Conservation (phyloP, 2,113 vertebrate genomes). For the Ardeotis arabs region DNA sequence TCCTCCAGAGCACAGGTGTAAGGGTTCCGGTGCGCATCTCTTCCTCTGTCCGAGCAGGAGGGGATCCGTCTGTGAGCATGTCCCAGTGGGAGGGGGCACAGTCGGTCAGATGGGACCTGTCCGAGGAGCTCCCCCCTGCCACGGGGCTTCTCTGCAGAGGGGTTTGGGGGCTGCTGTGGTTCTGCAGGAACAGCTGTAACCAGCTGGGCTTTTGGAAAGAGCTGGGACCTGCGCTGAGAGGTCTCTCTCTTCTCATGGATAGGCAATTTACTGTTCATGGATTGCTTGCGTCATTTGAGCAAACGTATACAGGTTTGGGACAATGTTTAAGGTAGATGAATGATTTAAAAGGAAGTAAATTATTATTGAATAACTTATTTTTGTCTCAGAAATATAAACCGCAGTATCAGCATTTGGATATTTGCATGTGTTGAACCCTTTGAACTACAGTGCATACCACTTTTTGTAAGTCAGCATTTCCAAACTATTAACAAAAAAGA, state of each 20-base stretch:
- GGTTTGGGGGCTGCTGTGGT: neutral
- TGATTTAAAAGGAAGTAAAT: neutral
- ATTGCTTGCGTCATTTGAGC: neutral
- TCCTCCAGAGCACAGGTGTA: accelerated
- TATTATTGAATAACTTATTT: neutral
- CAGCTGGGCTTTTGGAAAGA: neutral
- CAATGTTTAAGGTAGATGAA: neutral
- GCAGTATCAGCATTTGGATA: accelerated
- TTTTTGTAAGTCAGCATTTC: neutral
- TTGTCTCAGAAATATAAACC: neutral
- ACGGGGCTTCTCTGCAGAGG: accelerated
- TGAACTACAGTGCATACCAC: neutral
- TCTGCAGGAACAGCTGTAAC: neutral
- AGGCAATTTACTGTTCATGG: neutral
- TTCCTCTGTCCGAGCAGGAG: neutral
- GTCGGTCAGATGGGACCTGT: accelerated
- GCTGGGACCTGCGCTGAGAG: neutral
- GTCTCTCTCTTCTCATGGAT: neutral
- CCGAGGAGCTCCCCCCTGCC: neutral
- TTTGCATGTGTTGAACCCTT: neutral
- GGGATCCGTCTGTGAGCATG: accelerated
- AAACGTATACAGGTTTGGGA: accelerated
- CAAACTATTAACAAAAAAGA: neutral
- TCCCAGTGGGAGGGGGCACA: neutral
- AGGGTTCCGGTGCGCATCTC: neutral